Evolutionary conservation across 1,140 invertebrate species (phyloP), one percentile per base, ranked within the genome.

Genomic region (Cryptotermes secundus): DNA sequence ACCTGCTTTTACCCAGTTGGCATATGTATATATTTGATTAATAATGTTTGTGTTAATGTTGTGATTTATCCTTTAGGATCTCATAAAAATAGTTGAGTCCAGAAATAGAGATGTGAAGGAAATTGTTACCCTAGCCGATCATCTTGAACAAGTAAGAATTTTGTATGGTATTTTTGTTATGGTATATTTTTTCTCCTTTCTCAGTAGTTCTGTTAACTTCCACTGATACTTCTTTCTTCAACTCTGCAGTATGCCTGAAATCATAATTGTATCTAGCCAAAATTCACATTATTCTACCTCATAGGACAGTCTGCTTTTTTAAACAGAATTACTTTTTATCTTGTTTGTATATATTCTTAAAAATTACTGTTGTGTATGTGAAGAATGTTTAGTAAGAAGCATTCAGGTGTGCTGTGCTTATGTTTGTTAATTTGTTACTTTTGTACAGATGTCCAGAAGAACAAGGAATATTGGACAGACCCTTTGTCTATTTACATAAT

Each of bases 121-220:
- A 89, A 92, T 95, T 88, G 92, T 94, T 89, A 92, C 91, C 87
- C 92, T 95, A 89, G 93, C 94, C 88, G 95, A 96, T 91, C 93
- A 94, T 87, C 92, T 96, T 89, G 95, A 96, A 90, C 95, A 96
- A 96, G 95, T 96, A 96, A 96, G 95, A 91, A 85, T 88, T 80
- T 83, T 72, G 59, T 72, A 31, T 72, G 59, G 59, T 31, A 72
- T 72, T n/a, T 72, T 10, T 14, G 31, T 31, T 31, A 16, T 19
- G 9, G 24, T 12, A 31, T 72, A 31, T 72, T 14, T 72, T 72
- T 72, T 31, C n/a, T 72, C 59, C 2, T 0, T 85, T 72, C 34
- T 81, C 31, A 45, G 16, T 85, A 26, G 83, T 42, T 79, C 22
- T 80, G 38, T 85, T n/a, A 35, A 7, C 53, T 72, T 72, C 26